Evolutionary conservation across 1,140 invertebrate genomes (phyloP).

Genomic region (Drosophila sulfurigaster): DNA sequence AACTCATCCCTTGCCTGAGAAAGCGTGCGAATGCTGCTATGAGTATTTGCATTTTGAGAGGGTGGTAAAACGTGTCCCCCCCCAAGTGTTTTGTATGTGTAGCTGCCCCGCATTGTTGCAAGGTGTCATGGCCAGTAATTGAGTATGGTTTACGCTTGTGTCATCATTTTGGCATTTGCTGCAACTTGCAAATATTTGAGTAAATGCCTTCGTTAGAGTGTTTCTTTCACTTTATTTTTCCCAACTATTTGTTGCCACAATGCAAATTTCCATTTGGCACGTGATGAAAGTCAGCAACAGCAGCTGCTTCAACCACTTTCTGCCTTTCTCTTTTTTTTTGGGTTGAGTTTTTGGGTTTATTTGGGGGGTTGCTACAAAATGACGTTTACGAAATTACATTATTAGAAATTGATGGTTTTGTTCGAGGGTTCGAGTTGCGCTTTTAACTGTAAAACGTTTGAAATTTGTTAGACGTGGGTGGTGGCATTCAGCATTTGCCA

Average conservation of each 20-base stretch:
- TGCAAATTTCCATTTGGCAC: constrained; percentile 64
- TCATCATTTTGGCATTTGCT: constrained; percentile 71
- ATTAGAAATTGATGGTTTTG: constrained; percentile 81
- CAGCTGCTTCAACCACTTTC: constrained; percentile 39
- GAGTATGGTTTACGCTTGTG: constrained; percentile 64
- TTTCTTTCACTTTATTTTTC: constrained; percentile 9
- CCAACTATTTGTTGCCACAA: constrained; percentile 35
- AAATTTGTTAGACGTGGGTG: constrained; percentile 19
- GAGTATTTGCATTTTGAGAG: constrained; percentile 65
- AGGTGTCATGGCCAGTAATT: constrained; percentile 82
- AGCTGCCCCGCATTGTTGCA: constrained; percentile 53
- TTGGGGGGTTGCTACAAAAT: constrained; percentile 56
- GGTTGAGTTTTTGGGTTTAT: not conserved
- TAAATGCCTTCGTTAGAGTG: constrained; percentile 74
- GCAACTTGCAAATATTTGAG: constrained; percentile 80
- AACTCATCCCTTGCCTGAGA: not conserved
- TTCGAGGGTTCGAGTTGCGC: constrained; percentile 30
- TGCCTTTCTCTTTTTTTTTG: constrained; percentile 8
- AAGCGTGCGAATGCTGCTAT: constrained; percentile 64
- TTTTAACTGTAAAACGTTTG: constrained; percentile 39
- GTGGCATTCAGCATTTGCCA: constrained; percentile 1
- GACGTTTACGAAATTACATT: constrained; percentile 82
- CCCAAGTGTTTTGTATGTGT: not conserved
- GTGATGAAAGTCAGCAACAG: constrained; percentile 55
- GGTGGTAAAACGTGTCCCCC: constrained; percentile 30